Percentiles rank a stretch among this genome's conserved stretches.
phyloP scores from a whole-genome alignment of 2,888 invertebrate genomes.

The Nephrotoma guestfalica region DNA sequence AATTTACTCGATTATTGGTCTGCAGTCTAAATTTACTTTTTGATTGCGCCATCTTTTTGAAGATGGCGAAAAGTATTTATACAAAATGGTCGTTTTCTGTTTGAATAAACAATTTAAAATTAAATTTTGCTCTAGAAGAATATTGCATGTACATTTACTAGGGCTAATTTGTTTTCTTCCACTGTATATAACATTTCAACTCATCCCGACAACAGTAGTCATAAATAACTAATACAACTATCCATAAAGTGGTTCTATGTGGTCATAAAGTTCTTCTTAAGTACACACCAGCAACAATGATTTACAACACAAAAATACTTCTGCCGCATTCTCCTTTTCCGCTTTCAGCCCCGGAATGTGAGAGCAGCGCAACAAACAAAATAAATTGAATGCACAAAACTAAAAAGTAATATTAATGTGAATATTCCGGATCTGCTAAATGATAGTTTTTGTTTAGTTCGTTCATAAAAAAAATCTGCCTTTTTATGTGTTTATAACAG shows the following conservation, averaged over 20 bases:
- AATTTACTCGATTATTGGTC: too few species aligned
- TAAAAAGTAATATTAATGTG: not conserved
- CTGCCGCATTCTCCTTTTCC: not conserved
- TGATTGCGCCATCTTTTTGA: too few species aligned
- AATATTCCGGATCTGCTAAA: not conserved
- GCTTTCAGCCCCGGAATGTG: not conserved
- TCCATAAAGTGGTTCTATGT: not conserved
- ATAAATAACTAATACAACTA: not conserved
- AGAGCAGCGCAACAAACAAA: not conserved
- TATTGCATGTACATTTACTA: too few species aligned
- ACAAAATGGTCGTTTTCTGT: too few species aligned
- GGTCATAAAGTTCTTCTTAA: not conserved
- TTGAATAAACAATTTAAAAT: too few species aligned
- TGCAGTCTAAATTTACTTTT: too few species aligned
- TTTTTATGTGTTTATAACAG: not conserved
- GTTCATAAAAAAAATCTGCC: not conserved
- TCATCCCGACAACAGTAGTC: not conserved
- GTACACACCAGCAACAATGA: not conserved
- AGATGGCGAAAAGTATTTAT: too few species aligned
- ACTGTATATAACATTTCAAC: too few species aligned
- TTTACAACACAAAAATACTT: not conserved
- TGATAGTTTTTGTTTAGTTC: not conserved
- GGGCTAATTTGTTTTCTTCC: too few species aligned
- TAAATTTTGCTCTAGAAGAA: too few species aligned
- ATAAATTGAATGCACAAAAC: not conserved